phyloP scores from a whole-genome alignment of 2,888 invertebrate genomes.

The Apamea epomidion region DNA sequence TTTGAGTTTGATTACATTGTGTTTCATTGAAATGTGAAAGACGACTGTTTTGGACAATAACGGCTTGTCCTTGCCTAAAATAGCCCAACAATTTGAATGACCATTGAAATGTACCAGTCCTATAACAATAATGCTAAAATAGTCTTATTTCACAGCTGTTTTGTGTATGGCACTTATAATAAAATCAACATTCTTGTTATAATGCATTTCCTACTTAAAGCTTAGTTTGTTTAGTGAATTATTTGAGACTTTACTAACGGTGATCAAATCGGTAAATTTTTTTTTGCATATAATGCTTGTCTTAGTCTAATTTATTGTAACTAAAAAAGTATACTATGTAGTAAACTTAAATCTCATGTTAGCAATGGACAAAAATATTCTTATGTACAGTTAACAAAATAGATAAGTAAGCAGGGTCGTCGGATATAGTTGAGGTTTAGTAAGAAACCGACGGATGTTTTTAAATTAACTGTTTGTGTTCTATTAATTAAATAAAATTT shows the following conservation, averaged over 20 bases:
- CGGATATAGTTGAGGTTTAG: too few species aligned
- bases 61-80: constrained; percentile 24
- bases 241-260: neutral
- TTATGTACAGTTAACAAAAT: too few species aligned
- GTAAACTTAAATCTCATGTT: neutral
- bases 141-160: constrained; percentile 23
- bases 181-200: constrained; percentile 49
- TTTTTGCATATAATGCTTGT: neutral
- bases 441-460: too few species aligned
- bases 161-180: constrained; percentile 29
- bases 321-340: neutral
- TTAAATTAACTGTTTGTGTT: too few species aligned
- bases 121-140: constrained; percentile 32
- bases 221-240: constrained; percentile 13
- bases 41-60: neutral
- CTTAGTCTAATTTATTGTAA: neutral
- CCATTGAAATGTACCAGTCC: constrained; percentile 30
- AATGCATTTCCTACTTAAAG: constrained; percentile 25
- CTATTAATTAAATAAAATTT: too few species aligned
- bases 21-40: constrained; percentile 26
- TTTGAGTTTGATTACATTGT: neutral
- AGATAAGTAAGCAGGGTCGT: too few species aligned
- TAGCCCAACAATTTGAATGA: constrained; percentile 30
- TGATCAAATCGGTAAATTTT: constrained; percentile 2
- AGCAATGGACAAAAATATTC: neutral